Percentiles rank a stretch among this genome's conserved stretches.
These are phyloP conservation scores for Opisthograptis luteolata DNA, from an alignment of 2,888 invertebrate species.

Conservation along the genomic window DNA sequence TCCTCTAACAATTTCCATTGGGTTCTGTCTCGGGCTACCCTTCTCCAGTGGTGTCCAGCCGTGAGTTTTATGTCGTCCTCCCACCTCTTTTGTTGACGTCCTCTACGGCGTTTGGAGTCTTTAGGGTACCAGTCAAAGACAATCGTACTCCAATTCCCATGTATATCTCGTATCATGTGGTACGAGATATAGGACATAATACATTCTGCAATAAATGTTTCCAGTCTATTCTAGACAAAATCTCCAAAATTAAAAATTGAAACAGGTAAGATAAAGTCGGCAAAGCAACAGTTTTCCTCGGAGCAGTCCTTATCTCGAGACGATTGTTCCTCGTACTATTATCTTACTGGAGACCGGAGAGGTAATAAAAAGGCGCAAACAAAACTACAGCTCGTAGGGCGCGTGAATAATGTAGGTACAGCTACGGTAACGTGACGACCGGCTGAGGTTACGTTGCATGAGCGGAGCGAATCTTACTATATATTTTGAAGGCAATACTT, in stretches of 20 bases:
- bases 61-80: too few species aligned
- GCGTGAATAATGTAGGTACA: slow-evolving; percentile 65
- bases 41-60: too few species aligned
- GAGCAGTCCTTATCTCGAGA: slow-evolving; percentile 3
- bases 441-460: slow-evolving; percentile 16
- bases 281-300: slow-evolving; percentile 1
- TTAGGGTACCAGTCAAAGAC: too few species aligned
- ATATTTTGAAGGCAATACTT: too few species aligned
- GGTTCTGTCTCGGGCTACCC: too few species aligned
- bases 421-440: slow-evolving; percentile 44
- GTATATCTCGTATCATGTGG: too few species aligned
- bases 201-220: too few species aligned
- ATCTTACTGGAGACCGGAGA: slow-evolving; percentile 23
- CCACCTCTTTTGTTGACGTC: too few species aligned
- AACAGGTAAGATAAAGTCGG: neutral
- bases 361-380: slow-evolving; percentile 44
- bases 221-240: neutral
- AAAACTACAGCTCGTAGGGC: slow-evolving; percentile 44
- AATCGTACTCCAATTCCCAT: too few species aligned
- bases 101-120: too few species aligned
- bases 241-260: neutral
- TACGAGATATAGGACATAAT: too few species aligned
- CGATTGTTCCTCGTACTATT: slow-evolving; percentile 23
- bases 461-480: slow-evolving; percentile 49
- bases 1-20: too few species aligned